Evolutionary conservation across 1,140 invertebrate species (phyloP).

Genomic region (Trypoxylus dichotomus): DNA sequence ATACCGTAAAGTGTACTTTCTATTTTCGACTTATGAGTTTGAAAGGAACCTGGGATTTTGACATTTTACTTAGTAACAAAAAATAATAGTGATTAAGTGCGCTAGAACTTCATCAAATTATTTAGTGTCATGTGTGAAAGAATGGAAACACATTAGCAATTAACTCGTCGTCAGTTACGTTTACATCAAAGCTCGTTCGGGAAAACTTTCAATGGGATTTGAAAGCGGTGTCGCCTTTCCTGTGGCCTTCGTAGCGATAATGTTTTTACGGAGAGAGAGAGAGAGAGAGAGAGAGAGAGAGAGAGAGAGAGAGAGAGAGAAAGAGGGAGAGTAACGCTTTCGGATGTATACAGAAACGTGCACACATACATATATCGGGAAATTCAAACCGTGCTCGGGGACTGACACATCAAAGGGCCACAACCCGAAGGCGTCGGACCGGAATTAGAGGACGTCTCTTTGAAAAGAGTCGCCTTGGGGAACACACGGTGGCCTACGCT

Average conservation of each 20-base stretch:
- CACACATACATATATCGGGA: slow-evolving; percentile 15
- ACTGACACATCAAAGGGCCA: slow-evolving; percentile 20
- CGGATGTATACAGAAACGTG: not conserved
- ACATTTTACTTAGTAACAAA: too few species aligned
- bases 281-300: not conserved
- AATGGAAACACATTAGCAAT: slow-evolving; percentile 10
- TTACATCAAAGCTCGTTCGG: slow-evolving; percentile 9
- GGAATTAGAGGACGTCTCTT: slow-evolving; percentile 8
- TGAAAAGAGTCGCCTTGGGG: slow-evolving; percentile 13
- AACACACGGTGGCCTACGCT: slow-evolving; percentile 3
- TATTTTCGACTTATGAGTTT: too few species aligned
- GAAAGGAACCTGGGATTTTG: too few species aligned
- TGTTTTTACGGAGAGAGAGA: not conserved
- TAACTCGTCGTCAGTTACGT: not conserved
- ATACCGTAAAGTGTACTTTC: too few species aligned
- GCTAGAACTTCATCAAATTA: not conserved
- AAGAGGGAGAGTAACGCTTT: not conserved
- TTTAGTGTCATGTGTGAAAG: not conserved
- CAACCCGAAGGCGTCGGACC: slow-evolving; percentile 19
- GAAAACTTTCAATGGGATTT: slow-evolving; percentile 25
- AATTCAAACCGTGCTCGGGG: slow-evolving; percentile 19
- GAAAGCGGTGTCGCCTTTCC: slow-evolving; percentile 22
- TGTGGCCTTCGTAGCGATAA: slow-evolving; percentile 19
- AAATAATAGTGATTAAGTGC: too few species aligned
- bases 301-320: not conserved